Evolutionary conservation across 2,113 vertebrate species (phyloP).

Genomic region (Caranx ignobilis): DNA sequence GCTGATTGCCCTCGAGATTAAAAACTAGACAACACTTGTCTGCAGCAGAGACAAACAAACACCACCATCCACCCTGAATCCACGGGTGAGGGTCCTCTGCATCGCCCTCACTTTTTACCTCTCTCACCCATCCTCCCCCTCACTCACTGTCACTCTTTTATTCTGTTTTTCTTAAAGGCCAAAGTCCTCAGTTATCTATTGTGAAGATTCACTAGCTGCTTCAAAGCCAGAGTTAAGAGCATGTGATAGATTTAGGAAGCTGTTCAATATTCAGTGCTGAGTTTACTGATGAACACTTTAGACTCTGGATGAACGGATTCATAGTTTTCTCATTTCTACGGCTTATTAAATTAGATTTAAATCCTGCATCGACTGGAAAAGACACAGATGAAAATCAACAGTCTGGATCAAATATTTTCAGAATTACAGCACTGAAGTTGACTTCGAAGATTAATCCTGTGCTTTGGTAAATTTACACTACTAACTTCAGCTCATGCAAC

Average conservation of each 20-base stretch:
- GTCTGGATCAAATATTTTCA: neutral
- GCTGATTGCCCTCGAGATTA: neutral
- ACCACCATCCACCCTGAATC: neutral
- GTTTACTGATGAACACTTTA: neutral
- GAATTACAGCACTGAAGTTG: neutral
- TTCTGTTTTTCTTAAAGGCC: slow-evolving; percentile 25
- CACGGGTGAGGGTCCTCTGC: neutral
- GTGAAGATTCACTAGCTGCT: slow-evolving; percentile 7
- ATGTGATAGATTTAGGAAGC: neutral
- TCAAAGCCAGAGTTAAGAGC: slow-evolving; percentile 5
- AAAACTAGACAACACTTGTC: neutral
- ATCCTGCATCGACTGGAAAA: neutral
- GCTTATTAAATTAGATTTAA: neutral
- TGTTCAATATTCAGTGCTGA: neutral
- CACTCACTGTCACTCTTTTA: neutral
- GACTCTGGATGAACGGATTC: neutral
- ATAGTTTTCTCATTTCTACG: neutral
- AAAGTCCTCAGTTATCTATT: slow-evolving; percentile 74
- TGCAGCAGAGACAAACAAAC: neutral
- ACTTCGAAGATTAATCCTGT: neutral
- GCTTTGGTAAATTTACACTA: neutral
- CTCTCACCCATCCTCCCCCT: neutral
- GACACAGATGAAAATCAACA: neutral
- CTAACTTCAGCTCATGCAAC: neutral
- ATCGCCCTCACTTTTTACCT: neutral